These are phyloP conservation scores for Macrosteles quadrilineatus DNA, from an alignment of 1,140 invertebrate species.

Conservation along the genomic window DNA sequence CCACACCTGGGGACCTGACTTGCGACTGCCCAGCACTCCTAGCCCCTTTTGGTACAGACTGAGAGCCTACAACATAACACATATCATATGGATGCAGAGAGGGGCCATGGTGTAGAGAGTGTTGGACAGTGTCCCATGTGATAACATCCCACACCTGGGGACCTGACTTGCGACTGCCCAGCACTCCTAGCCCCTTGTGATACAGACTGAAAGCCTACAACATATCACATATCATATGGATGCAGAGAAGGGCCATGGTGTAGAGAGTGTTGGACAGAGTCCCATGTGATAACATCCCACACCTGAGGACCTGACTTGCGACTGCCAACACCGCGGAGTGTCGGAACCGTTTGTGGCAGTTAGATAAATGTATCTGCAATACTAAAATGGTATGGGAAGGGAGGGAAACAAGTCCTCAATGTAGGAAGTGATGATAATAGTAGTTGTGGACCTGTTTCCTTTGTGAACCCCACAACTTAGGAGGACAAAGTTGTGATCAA, in stretches of 20 bases:
- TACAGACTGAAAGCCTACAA: conserved; percentile 62
- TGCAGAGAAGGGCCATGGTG: conserved; percentile 78
- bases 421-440: too few relatives aligned
- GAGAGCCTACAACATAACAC: conserved; percentile 51
- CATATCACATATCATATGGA: neutral
- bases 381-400: too few relatives aligned
- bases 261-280: conserved; percentile 80
- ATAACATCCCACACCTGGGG: conserved; percentile 77
- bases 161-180: conserved; percentile 60
- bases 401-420: too few relatives aligned
- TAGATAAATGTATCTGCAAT: too few relatives aligned
- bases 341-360: too few relatives aligned
- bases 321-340: conserved; percentile 60
- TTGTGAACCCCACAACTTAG: too few relatives aligned
- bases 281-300: conserved; percentile 82
- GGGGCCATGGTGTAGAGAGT: conserved; percentile 79
- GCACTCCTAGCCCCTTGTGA: conserved; percentile 61
- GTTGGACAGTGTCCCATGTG: conserved; percentile 81
- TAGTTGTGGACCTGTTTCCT: too few relatives aligned
- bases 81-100: too few relatives aligned
- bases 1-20: conserved; percentile 67
- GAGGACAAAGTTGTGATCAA: too few relatives aligned
- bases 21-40: conserved; percentile 58
- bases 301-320: conserved; percentile 63
- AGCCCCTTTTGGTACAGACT: conserved; percentile 67